A percentile compares a stretch with the other conserved stretches of the same genome.
These are phyloP conservation scores for Thamnaconus septentrionalis DNA, from an alignment of 2,113 vertebrate species.

Conservation along the genomic window DNA sequence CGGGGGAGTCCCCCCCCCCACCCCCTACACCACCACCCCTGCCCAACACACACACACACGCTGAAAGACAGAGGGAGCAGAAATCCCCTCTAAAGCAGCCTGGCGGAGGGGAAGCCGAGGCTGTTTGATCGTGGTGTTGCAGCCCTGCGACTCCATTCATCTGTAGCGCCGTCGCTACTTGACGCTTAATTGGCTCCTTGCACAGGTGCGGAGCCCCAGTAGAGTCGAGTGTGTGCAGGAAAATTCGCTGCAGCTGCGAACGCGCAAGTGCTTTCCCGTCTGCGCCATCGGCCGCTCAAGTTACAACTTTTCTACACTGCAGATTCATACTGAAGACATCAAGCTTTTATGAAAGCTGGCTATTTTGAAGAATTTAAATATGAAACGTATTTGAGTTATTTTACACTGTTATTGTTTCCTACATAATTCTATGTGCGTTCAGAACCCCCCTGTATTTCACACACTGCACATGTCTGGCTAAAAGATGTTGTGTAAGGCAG, in stretches of 20 bases:
- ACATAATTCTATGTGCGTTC: too few relatives aligned
- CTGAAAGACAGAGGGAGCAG: slow-evolving; percentile 16
- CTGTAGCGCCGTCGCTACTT: slow-evolving; percentile 11
- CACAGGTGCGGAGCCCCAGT: slow-evolving; percentile 2
- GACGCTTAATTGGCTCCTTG: slow-evolving; percentile 42
- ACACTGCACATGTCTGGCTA: too few relatives aligned
- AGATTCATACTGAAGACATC: too few relatives aligned
- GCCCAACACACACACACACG: slow-evolving; percentile 22
- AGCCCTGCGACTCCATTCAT: slow-evolving; percentile 23
- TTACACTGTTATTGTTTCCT: too few relatives aligned
- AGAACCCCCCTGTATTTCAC: too few relatives aligned
- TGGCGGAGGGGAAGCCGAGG: slow-evolving; percentile 24
- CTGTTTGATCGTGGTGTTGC: slow-evolving; percentile 45
- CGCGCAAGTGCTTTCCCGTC: too few relatives aligned
- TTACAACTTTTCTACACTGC: too few relatives aligned
- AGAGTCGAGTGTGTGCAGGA: neutral
- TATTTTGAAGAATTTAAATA: too few relatives aligned
- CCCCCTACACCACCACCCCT: slow-evolving; percentile 9
- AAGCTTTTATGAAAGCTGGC: too few relatives aligned
- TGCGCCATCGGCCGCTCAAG: too few relatives aligned
- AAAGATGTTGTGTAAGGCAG: too few relatives aligned
- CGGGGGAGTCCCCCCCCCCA: slow-evolving; percentile 56
- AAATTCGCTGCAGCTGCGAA: neutral
- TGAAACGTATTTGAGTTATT: too few relatives aligned
- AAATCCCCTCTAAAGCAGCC: slow-evolving; percentile 47